These are phyloP conservation scores for Neotoma lepida DNA, from an alignment of 2,113 vertebrate species.

Conservation along the genomic window DNA sequence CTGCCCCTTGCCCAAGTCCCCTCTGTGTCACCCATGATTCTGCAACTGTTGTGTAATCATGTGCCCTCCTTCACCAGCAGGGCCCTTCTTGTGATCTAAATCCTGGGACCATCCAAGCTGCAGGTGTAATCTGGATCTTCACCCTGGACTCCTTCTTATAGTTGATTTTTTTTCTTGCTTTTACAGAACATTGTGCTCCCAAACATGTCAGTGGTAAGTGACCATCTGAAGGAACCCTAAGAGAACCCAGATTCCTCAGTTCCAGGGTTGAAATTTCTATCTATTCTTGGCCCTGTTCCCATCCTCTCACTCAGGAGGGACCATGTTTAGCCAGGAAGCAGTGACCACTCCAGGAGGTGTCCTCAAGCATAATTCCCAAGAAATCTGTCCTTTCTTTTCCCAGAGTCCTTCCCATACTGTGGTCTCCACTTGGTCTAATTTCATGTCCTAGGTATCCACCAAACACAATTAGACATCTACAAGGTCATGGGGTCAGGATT, in stretches of 20 bases:
- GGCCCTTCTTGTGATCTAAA: no score
- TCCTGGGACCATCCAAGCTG: no score
- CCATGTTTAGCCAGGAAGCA: background rate
- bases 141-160: background rate
- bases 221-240: fast-evolving
- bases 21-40: background rate
- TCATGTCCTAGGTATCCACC: fast-evolving
- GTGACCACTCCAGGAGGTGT: fast-evolving
- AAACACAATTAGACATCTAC: no score
- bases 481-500: background rate
- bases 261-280: background rate
- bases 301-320: no score
- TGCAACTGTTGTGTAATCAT: no score
- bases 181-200: background rate
- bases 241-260: background rate
- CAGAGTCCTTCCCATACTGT: background rate
- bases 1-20: fast-evolving
- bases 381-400: background rate
- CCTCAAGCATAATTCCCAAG: background rate
- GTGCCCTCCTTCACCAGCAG: background rate
- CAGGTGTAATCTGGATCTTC: background rate
- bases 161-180: background rate
- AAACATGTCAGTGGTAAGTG: background rate
- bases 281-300: fast-evolving
- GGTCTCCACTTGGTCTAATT: background rate